Evolutionary conservation across 2,113 vertebrate genomes (phyloP).

Genomic region (Casuarius casuarius): DNA sequence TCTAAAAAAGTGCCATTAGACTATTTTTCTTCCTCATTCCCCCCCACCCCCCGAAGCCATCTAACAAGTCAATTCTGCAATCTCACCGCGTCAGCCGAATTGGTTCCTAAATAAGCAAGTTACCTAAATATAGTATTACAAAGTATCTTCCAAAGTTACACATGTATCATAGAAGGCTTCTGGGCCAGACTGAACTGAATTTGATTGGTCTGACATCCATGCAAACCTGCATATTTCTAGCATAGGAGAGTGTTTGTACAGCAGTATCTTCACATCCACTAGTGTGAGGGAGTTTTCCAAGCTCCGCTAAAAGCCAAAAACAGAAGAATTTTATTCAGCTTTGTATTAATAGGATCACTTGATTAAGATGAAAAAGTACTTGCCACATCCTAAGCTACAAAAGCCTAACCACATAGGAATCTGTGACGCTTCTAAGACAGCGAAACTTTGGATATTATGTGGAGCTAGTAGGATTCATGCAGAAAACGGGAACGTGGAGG

Average conservation of each 20-base stretch:
- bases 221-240: neutral
- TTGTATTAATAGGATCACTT: neutral
- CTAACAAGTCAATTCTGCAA: neutral
- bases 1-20: neutral
- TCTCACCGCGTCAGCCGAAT: fast-evolving
- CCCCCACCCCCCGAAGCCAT: neutral
- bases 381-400: too few relatives aligned
- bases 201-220: neutral
- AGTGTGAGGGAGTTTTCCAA: too few relatives aligned
- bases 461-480: neutral
- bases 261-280: neutral
- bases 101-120: neutral
- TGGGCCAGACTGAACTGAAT: neutral
- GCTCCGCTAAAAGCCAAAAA: neutral
- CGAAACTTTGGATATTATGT: neutral
- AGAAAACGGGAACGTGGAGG: neutral
- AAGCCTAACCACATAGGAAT: neutral
- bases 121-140: neutral
- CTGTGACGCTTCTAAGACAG: neutral
- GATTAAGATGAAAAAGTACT: neutral
- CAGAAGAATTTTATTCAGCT: neutral
- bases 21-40: neutral
- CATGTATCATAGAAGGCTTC: neutral
- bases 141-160: neutral
- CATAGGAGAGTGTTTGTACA: neutral